phyloP scores from a whole-genome alignment of 2,113 vertebrate species.

The Sylvietta virens region DNA sequence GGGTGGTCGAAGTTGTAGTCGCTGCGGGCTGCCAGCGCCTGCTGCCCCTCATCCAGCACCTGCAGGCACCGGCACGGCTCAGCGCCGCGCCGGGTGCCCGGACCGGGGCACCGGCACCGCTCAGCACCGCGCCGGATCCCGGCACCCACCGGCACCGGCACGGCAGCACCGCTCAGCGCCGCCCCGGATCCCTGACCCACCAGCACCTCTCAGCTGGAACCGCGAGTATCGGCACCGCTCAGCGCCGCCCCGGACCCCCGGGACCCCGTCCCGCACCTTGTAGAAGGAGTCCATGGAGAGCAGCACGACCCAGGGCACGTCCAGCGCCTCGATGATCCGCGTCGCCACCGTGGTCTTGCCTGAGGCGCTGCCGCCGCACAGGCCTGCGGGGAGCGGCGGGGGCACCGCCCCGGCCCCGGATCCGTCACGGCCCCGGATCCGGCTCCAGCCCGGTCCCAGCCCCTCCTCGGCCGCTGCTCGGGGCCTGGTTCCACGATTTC shows the following conservation, averaged over 20 bases:
- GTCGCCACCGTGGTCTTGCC: constrained; percentile 90
- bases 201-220: no score
- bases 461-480: neutral
- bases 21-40: constrained; percentile 79
- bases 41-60: constrained; percentile 84
- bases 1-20: constrained; percentile 93
- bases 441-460: neutral
- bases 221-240: neutral
- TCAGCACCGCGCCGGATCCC: rapidly evolving
- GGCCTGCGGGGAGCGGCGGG: constrained; percentile 52
- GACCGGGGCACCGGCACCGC: neutral
- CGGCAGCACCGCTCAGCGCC: rapidly evolving
- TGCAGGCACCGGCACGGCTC: neutral
- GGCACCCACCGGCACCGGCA: neutral
- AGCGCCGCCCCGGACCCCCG: rapidly evolving
- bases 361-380: constrained; percentile 88
- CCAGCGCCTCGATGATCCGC: constrained; percentile 87
- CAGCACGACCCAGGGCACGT: constrained; percentile 89
- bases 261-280: constrained; percentile 68
- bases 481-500: neutral
- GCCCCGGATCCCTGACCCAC: neutral
- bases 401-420: neutral
- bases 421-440: neutral
- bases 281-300: constrained; percentile 93
- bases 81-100: rapidly evolving